Evolutionary conservation across 1,140 invertebrate genomes (phyloP), one percentile per base, ranked within the genome.

Genomic region (Trichonephila clavata): DNA sequence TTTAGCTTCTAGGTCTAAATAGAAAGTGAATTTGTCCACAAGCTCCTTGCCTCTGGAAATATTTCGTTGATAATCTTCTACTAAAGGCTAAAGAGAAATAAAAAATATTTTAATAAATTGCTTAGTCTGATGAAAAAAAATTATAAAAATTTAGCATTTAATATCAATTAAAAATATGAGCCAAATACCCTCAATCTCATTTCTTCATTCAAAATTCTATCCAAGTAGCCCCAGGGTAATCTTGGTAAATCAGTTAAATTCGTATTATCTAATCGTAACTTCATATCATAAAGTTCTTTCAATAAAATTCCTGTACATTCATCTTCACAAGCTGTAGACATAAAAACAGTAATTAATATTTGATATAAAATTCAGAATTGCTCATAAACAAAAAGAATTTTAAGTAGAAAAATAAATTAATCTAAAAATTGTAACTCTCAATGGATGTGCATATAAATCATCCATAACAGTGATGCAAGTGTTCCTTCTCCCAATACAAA

Each of bases 221-320:
- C 71, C 32, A 94, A 60, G 60, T 89, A 90, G 7, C 93, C 93
- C 93, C 93, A 94, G 14, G 93, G 93, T 32, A 94, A 71, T n/a
- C 43, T 89, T 21, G 93, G 93, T 24, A 94, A 68, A 65, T 94
- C 87, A 43, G 93, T 94, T 16, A 94, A 88, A 27, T 94, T 90
- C 1, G 87, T 94, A 7, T 61, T 27, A 59, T 89, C 93, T 4
- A 94, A 20, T 10, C 43, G 50, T 4, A 94, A 57, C 39, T 94
- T 89, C 93, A 94, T 94, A 24, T 94, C 86, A 90, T 97, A 97
- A 1, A 98, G 95, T 39, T 97, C 97, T 94, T 97, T 96, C 86
- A 99, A 96, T 7, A 99, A 96, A 0, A 98, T 96, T 92, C 98
- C 97, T 1, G 98, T 98, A 95, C 99, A 99, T 88, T 98, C 98